phyloP scores from a whole-genome alignment of 2,888 invertebrate species.

The Pocota personata region DNA sequence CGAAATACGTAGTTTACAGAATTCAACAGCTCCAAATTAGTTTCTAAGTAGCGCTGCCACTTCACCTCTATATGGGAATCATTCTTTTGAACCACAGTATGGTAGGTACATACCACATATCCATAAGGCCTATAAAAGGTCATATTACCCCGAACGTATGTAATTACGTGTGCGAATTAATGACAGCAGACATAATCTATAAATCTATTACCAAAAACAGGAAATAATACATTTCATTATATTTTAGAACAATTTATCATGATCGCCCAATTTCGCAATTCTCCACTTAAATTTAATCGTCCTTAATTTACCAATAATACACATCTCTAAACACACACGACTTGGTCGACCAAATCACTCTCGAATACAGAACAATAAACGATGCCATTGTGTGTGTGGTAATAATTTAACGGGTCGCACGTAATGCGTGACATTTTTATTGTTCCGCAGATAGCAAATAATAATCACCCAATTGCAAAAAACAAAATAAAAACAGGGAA shows the following conservation, averaged over 20 bases:
- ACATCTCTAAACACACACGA: not conserved
- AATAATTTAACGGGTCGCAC: conserved; percentile 49
- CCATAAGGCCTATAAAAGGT: no score
- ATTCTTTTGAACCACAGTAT: no score
- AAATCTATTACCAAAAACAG: not conserved
- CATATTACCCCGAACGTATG: no score
- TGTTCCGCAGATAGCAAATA: conserved; percentile 54
- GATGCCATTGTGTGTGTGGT: not conserved
- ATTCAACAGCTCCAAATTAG: no score
- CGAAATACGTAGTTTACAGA: no score
- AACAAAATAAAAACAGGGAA: not conserved
- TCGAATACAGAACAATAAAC: not conserved
- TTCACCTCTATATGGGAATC: no score
- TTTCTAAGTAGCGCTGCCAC: no score
- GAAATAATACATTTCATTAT: not conserved
- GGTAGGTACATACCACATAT: no score
- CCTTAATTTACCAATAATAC: conserved; percentile 23
- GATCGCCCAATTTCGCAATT: conserved; percentile 21
- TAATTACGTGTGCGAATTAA: not conserved
- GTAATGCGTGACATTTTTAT: conserved; percentile 54
- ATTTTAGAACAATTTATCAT: conserved; percentile 7
- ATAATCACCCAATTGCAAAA: conserved; percentile 34
- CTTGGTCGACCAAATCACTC: not conserved
- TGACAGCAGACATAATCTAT: not conserved
- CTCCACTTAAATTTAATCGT: conserved; percentile 35